Percentiles rank a stretch among this genome's conserved stretches.
Conservation (phyloP, 2,888 invertebrate genomes). For the Aphidius colemani region DNA sequence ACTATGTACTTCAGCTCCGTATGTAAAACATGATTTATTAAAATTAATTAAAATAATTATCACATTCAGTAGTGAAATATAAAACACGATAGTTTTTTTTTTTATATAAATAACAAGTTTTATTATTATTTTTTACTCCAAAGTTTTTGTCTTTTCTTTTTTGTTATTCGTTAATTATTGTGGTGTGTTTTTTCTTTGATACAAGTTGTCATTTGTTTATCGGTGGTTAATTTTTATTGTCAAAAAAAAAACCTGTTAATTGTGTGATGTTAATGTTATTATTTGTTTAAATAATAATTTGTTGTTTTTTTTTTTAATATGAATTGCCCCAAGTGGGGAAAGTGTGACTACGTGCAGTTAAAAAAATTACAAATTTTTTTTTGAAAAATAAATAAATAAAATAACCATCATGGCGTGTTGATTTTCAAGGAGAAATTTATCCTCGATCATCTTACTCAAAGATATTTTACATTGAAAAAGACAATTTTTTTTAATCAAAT, state of each 20-base stretch:
- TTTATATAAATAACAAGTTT: too few species aligned
- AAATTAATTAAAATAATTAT: too few species aligned
- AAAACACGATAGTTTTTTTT: too few species aligned
- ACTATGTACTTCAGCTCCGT: too few species aligned
- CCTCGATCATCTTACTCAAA: neutral
- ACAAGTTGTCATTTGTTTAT: too few species aligned
- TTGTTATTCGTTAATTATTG: too few species aligned
- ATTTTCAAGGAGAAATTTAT: constrained; percentile 37
- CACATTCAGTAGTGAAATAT: too few species aligned
- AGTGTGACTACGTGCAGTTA: constrained; percentile 21
- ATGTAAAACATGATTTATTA: too few species aligned
- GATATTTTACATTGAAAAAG: neutral
- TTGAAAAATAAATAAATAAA: constrained; percentile 5
- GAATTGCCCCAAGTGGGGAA: constrained; percentile 8
- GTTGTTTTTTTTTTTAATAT: neutral
- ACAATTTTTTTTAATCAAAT: neutral
- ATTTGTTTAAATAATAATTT: neutral
- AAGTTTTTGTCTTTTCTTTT: too few species aligned
- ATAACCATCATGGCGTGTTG: constrained; percentile 28
- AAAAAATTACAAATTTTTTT: constrained; percentile 27
- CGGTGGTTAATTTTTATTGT: too few species aligned
- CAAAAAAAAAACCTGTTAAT: neutral
- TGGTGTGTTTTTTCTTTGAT: too few species aligned
- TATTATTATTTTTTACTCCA: too few species aligned
- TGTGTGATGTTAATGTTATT: neutral